Evolutionary conservation across 2,888 invertebrate genomes (phyloP), one percentile per base, ranked within the genome.

Genomic region (Epistrophe eligans): DNA sequence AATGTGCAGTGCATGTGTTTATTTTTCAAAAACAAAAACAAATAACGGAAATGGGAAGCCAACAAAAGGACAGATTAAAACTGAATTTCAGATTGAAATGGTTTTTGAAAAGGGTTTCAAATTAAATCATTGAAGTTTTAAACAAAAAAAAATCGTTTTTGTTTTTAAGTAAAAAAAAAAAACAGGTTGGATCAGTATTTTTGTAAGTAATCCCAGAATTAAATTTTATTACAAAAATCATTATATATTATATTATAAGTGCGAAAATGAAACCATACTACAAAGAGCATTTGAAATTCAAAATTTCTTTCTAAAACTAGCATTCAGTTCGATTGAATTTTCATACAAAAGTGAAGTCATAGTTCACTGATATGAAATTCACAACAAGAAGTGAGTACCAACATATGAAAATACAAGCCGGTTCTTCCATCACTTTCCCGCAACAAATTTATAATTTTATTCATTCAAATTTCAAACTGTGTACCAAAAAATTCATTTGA

Each of bases 21-120:
- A 17, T 58, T 60, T 66, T 17, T n/a, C 9, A 17, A 24, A 19
- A 40, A 28, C 9, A 52, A 64, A 62, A 40, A 74, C 7, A 38
- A 64, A 57, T 35, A 9, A 15, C 17, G 17, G 38, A 35, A 15
- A 32, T 45, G 38, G 15, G 43, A 67, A 55, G 17, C 52, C 38
- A 71, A 71, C 43, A 24, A 28, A 76, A 64, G 48, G 45, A 64
- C 28, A 55, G 70, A 81, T 57, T 57, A 64, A 70, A 81, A 71
- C 71, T 81, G 76, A 9, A 48, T 48, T 48, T 24, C 52, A 32
- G 10, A 52, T 40, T 50, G 40, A 76, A 66, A 66, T 28, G 57
- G 17, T 58, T 58, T 48, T 48, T 17, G n/a, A 48, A 48, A 48
- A 48, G 17, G 60, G 38, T 38, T 60, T 60, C 17, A 19, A 60